Percentiles rank a stretch among this genome's conserved stretches.
phyloP scores from a whole-genome alignment of 2,797 vertebrate genomes.

The Lagodon rhomboides region DNA sequence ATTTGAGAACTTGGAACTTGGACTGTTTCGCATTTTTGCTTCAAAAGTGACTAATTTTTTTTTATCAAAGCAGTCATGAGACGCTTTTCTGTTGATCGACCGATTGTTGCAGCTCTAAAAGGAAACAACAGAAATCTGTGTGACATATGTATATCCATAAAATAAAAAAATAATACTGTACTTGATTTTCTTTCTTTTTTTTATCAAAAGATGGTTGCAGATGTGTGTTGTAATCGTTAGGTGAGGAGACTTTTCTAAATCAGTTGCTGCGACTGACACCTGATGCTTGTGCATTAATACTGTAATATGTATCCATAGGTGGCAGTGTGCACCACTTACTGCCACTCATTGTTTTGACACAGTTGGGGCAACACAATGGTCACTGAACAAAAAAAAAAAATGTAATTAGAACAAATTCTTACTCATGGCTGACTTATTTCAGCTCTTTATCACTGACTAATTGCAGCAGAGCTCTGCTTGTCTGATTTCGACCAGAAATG shows the following conservation, averaged over 20 bases:
- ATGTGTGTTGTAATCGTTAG: background rate
- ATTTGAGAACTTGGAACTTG: background rate
- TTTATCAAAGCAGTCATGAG: too few relatives aligned
- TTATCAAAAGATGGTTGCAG: background rate
- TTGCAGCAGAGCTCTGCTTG: conserved; percentile 7
- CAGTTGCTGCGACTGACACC: conserved; percentile 1
- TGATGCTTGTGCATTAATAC: conserved; percentile 24
- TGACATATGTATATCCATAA: too few relatives aligned
- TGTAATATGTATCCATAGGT: conserved; percentile 68
- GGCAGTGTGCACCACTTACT: conserved; percentile 77
- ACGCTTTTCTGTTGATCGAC: background rate
- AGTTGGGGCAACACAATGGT: conserved; percentile 33
- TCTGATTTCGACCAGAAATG: conserved; percentile 20
- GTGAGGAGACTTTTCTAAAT: background rate
- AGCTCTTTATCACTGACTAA: conserved; percentile 38
- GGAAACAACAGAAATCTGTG: background rate
- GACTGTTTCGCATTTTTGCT: background rate
- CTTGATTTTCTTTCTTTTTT: background rate
- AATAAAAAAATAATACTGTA: too few relatives aligned
- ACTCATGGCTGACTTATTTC: conserved; percentile 50
- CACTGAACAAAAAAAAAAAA: conserved; percentile 44
- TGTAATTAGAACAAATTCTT: conserved; percentile 52
- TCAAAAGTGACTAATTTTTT: background rate
- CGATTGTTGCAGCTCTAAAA: background rate
- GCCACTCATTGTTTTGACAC: conserved; percentile 41